phyloP scores from a whole-genome alignment of 2,888 invertebrate genomes.

The Geotrupes spiniger region DNA sequence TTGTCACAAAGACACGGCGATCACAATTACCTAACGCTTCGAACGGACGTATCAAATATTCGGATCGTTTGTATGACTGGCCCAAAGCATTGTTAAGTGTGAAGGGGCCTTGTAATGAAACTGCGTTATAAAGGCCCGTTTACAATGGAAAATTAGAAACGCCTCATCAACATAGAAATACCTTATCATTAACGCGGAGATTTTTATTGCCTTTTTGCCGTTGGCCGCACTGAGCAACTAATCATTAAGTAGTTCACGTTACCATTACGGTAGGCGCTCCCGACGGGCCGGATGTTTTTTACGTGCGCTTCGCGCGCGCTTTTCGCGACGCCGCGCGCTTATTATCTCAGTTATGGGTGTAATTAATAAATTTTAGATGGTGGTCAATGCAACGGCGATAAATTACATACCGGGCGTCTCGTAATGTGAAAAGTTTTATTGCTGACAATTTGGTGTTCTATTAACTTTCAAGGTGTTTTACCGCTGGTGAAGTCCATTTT shows the following conservation, averaged over 20 bases:
- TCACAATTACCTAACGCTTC: conserved; percentile 7
- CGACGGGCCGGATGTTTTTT: too few species aligned
- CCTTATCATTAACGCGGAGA: conserved; percentile 11
- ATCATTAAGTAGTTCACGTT: background rate
- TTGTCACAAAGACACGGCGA: too few species aligned
- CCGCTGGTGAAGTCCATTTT: too few species aligned
- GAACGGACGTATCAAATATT: conserved; percentile 7
- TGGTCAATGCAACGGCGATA: too few species aligned
- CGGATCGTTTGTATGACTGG: background rate
- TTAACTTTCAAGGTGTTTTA: too few species aligned
- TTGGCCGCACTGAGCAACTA: background rate
- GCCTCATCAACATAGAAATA: conserved; percentile 13
- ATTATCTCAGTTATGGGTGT: too few species aligned
- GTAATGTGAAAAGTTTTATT: too few species aligned
- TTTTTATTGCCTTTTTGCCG: conserved; percentile 11
- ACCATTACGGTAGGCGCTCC: background rate
- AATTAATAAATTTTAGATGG: too few species aligned
- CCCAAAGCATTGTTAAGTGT: conserved; percentile 7
- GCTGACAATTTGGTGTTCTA: too few species aligned
- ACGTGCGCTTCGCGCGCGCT: too few species aligned
- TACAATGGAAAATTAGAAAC: conserved; percentile 18
- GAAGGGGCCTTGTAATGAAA: conserved; percentile 14
- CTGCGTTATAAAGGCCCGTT: conserved; percentile 11
- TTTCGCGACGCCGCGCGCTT: too few species aligned
- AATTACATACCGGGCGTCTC: too few species aligned